Conservation (phyloP, 2,113 vertebrate genomes). For the Benitochromis conjunctus region DNA sequence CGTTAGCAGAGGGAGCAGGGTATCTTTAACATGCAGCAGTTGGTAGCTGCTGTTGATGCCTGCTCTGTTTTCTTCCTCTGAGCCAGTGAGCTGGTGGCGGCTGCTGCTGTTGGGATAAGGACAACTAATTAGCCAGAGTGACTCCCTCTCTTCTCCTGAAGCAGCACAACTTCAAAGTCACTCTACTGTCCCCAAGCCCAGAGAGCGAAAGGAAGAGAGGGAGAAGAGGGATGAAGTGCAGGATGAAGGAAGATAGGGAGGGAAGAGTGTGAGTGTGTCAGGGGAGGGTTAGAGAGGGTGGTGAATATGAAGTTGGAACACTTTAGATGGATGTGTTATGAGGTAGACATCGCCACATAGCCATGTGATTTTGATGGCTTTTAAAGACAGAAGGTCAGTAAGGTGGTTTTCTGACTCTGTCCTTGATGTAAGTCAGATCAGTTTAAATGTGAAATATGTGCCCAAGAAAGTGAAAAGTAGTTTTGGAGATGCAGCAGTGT, state of each 20-base stretch:
- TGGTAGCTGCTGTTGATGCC: constrained; percentile 37
- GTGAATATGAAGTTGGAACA: constrained; percentile 26
- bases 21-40: constrained; percentile 54
- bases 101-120: constrained; percentile 72
- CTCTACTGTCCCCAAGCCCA: constrained; percentile 51
- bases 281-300: background rate
- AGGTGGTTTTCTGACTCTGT: constrained; percentile 18
- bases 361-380: background rate
- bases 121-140: constrained; percentile 71
- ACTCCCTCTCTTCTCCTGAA: constrained; percentile 58
- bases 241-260: constrained; percentile 17
- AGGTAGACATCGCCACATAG: background rate
- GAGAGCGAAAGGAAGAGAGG: constrained; percentile 15
- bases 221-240: constrained; percentile 16
- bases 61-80: constrained; percentile 61
- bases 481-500: constrained; percentile 39
- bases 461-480: background rate
- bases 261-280: background rate
- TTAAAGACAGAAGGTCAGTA: background rate
- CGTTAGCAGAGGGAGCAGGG: constrained; percentile 10
- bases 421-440: constrained; percentile 19
- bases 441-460: background rate
- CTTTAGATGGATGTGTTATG: constrained; percentile 3
- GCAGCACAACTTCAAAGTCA: constrained; percentile 64
- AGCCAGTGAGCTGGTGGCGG: constrained; percentile 44